These are phyloP conservation scores for Nothobranchius kuhntae DNA, from an alignment of 2,113 vertebrate genomes.

Conservation along the genomic window DNA sequence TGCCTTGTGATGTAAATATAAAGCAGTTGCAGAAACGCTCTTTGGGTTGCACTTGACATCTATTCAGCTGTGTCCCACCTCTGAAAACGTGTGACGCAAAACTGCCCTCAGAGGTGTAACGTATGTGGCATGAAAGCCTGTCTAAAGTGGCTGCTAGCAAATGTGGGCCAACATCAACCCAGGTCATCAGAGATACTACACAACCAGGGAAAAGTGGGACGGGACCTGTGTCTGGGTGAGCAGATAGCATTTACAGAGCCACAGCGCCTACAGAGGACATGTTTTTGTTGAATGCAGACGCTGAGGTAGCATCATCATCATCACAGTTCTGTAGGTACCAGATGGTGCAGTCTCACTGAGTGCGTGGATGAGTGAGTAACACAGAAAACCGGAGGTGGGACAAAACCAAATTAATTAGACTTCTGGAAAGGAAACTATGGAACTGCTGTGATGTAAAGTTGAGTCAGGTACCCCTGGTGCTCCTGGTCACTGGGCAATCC, in stretches of 20 bases:
- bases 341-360: slow-evolving; percentile 52
- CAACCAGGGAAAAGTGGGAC: slow-evolving; percentile 12
- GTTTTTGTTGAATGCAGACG: slow-evolving; percentile 31
- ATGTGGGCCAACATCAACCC: slow-evolving; percentile 38
- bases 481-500: not conserved
- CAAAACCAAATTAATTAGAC: slow-evolving; percentile 50
- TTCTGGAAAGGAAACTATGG: slow-evolving; percentile 26
- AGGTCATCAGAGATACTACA: slow-evolving; percentile 26
- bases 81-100: slow-evolving; percentile 30
- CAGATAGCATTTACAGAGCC: slow-evolving; percentile 19
- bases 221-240: slow-evolving; percentile 27
- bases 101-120: slow-evolving; percentile 18
- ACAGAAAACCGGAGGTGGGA: slow-evolving; percentile 59
- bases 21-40: not conserved
- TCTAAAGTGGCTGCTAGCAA: slow-evolving; percentile 41
- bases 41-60: slow-evolving; percentile 16
- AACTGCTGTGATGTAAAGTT: slow-evolving; percentile 10
- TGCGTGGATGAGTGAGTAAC: slow-evolving; percentile 57
- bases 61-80: slow-evolving; percentile 22
- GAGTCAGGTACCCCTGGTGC: slow-evolving; percentile 9
- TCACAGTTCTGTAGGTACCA: slow-evolving; percentile 47
- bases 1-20: not conserved
- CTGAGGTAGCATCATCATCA: slow-evolving; percentile 15
- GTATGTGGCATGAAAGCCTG: slow-evolving; percentile 19
- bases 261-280: slow-evolving; percentile 3